Percentiles rank a stretch among this genome's conserved stretches.
These are phyloP conservation scores for Neoascia interrupta DNA, from an alignment of 2,888 invertebrate genomes.

Conservation along the genomic window DNA sequence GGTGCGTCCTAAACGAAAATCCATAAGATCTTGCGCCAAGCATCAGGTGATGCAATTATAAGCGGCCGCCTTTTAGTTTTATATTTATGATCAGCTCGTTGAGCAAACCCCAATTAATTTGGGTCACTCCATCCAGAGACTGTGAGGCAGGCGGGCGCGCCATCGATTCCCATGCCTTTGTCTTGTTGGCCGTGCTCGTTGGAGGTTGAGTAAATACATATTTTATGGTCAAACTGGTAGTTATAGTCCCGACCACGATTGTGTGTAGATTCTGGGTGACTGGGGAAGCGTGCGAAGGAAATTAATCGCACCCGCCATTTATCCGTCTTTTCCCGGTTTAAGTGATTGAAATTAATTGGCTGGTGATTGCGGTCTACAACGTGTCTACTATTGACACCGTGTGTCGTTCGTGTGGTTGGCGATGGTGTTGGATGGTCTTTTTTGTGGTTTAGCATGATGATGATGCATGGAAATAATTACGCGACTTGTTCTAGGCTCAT, in stretches of 20 bases:
- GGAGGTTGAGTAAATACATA: constrained; percentile 64
- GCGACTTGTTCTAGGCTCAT: too few relatives aligned
- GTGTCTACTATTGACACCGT: constrained; percentile 25
- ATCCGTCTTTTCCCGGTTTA: constrained; percentile 38
- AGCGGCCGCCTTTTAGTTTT: constrained; percentile 24
- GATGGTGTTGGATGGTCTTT: background rate
- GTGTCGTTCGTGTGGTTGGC: background rate
- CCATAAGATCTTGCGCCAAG: constrained; percentile 42
- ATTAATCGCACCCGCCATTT: constrained; percentile 46
- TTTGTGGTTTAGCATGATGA: too few relatives aligned
- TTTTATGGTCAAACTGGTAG: constrained; percentile 52
- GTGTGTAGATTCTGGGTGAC: too few relatives aligned
- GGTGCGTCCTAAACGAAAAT: constrained; percentile 9
- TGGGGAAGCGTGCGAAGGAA: constrained; percentile 45
- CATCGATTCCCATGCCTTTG: constrained; percentile 13
- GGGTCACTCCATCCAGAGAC: too few relatives aligned
- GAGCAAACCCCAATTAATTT: constrained; percentile 53
- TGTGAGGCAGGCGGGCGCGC: too few relatives aligned
- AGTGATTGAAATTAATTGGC: constrained; percentile 64
- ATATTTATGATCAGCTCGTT: constrained; percentile 45
- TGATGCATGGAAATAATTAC: too few relatives aligned
- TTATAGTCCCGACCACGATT: constrained; percentile 27
- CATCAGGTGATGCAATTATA: constrained; percentile 53
- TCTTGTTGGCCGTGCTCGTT: constrained; percentile 24
- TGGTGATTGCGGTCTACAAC: constrained; percentile 52